Base-by-base conservation (phyloP, 1,140 invertebrate genomes). In the Drosophila ironensis region DNA sequence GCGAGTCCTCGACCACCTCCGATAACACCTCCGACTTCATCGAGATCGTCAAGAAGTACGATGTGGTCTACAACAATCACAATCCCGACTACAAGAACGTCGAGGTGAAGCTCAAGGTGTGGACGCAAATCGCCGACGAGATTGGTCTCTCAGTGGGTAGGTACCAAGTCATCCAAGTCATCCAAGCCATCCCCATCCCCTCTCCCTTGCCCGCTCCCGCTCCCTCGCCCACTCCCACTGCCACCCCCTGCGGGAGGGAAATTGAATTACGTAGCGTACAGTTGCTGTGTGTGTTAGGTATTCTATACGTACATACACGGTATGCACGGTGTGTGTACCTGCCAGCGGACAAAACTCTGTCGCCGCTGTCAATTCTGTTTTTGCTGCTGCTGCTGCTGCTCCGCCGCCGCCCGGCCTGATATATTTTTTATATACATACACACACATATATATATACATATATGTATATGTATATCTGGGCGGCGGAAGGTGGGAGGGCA, bases 51-150 rank as follows among this genome's bases (percentile, higher is more conserved):
- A 89, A 89, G 66, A 82, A 77, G 48, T 87, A 89, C 40, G 88
- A 89, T 68, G 80, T 89, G n/a, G 88, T 89, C 9, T 89, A 89
- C 37, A 89, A 89, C 47, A 89, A 88, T 37, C 88, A 88, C 41
- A 88, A 89, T 87, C 88, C 88, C n/a, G 88, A 89, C 40, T 89
- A 89, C 51, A 89, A 89, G 42, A 89, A 89, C 47, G 86, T 89
- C 20, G 88, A 89, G 63, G 81, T 87, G 38, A 89, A 89, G 68
- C 64, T 88, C 69, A 89, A 89, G 48, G 81, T 89, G 47, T 89
- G 88, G 88, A 68, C 67, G 4, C 77, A 88, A 69, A 89, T 89
- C 57, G 86, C 88, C n/a, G 86, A 89, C 33, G 88, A 89, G 64
- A 88, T 89, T 76, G 88, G 88, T 30, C 54, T 89, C 53, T 89